These are phyloP conservation scores for Hydrolagus affinis DNA, from an alignment of 2,113 vertebrate species.

Conservation along the genomic window DNA sequence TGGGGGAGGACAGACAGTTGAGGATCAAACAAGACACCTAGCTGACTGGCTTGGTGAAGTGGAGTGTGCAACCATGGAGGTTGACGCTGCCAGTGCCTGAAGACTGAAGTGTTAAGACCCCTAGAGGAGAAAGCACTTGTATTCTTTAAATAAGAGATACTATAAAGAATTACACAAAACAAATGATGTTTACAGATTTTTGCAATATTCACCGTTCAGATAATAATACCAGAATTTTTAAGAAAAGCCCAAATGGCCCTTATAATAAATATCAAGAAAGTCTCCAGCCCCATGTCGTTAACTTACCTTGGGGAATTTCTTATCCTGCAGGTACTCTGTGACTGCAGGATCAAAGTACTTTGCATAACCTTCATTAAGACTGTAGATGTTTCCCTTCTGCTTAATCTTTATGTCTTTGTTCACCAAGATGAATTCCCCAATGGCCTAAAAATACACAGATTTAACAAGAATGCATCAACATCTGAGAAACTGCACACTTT, in stretches of 20 bases:
- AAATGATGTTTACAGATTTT: background rate
- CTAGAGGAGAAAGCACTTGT: too few relatives aligned
- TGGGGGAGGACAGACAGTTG: too few relatives aligned
- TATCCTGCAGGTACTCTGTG: conserved; percentile 82
- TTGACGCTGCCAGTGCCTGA: too few relatives aligned
- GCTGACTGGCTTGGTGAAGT: too few relatives aligned
- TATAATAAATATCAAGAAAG: background rate
- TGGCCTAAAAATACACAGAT: conserved; percentile 56
- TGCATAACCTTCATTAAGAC: conserved; percentile 93
- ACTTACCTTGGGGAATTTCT: conserved; percentile 82
- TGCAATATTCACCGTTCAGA: background rate
- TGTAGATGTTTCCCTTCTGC: conserved; percentile 92
- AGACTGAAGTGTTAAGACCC: too few relatives aligned
- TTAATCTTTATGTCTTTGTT: conserved; percentile 86
- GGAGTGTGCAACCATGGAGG: too few relatives aligned
- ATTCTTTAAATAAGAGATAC: background rate
- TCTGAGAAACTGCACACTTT: background rate
- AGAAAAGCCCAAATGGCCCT: background rate
- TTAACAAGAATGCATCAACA: background rate
- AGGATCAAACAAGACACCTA: too few relatives aligned
- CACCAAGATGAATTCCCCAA: conserved; percentile 91
- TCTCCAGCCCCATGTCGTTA: background rate
- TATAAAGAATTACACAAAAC: background rate
- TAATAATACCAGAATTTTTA: background rate
- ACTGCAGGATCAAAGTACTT: conserved; percentile 80